These are phyloP conservation scores for Embiotoca jacksoni DNA, from an alignment of 2,113 vertebrate species.

Conservation along the genomic window DNA sequence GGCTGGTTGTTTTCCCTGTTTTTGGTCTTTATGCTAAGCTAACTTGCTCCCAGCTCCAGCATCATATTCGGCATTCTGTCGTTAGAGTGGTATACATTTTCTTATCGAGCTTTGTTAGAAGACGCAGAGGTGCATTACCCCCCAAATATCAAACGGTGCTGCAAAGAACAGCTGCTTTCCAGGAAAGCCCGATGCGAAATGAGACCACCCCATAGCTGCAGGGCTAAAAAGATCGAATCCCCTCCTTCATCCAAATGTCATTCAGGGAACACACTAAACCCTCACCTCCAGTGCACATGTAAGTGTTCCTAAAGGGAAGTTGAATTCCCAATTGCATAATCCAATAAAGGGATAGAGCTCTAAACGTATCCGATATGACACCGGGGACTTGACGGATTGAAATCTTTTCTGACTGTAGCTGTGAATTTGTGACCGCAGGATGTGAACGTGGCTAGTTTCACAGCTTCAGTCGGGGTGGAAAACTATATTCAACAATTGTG, in stretches of 20 bases:
- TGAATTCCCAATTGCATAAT: slow-evolving; percentile 35
- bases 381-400: slow-evolving; percentile 31
- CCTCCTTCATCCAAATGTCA: slow-evolving; percentile 12
- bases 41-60: not conserved
- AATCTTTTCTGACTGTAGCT: slow-evolving; percentile 37
- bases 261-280: slow-evolving; percentile 10
- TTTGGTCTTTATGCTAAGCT: not conserved
- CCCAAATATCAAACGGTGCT: slow-evolving; percentile 1
- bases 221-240: not conserved
- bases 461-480: slow-evolving; percentile 56
- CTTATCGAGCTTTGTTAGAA: not conserved
- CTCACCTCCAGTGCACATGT: slow-evolving; percentile 19
- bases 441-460: slow-evolving; percentile 68
- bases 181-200: slow-evolving; percentile 12
- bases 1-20: not conserved
- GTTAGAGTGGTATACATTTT: not conserved
- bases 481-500: slow-evolving; percentile 64
- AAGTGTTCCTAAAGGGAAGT: slow-evolving; percentile 27
- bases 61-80: not conserved
- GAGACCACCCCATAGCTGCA: slow-evolving; percentile 8
- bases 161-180: slow-evolving; percentile 36
- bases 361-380: slow-evolving; percentile 48
- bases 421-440: slow-evolving; percentile 55
- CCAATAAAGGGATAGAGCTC: slow-evolving; percentile 31
- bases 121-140: not conserved